phyloP scores from a whole-genome alignment of 2,797 vertebrate genomes.

The Diglossa cyanea region DNA sequence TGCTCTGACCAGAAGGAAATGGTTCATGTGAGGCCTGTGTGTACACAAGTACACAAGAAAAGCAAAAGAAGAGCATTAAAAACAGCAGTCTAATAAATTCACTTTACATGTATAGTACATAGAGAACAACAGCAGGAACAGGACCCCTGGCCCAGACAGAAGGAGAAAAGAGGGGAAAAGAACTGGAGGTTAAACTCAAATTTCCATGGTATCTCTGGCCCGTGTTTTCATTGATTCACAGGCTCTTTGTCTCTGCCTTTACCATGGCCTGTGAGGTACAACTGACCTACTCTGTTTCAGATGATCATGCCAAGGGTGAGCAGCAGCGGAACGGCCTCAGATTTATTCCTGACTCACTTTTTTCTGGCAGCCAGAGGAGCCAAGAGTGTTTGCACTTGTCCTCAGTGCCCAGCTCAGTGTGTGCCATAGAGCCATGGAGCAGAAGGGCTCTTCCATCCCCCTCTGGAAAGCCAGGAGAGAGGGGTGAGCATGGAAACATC shows the following conservation, averaged over 20 bases:
- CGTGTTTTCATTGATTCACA: not conserved
- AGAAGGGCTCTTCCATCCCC: rapidly evolving
- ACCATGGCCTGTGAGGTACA: not conserved
- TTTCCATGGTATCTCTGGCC: not conserved
- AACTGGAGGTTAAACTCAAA: not conserved
- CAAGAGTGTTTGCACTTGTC: not conserved
- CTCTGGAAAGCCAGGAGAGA: not conserved
- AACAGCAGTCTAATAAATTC: not conserved
- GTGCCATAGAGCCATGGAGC: not conserved
- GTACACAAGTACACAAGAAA: not conserved
- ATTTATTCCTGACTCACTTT: not conserved
- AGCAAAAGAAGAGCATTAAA: not conserved
- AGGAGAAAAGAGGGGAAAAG: not conserved
- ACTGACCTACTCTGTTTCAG: not conserved
- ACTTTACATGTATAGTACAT: not conserved
- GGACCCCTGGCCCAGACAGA: not conserved
- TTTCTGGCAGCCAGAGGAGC: not conserved
- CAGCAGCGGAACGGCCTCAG: not conserved
- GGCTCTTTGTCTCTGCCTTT: not conserved
- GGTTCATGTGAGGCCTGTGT: not conserved
- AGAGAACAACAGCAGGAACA: not conserved
- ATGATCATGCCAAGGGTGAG: not conserved
- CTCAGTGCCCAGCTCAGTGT: not conserved
- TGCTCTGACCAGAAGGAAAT: not conserved
- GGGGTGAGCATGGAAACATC: rapidly evolving